These are phyloP conservation scores for Scaptomyza cyrtandrae DNA, from an alignment of 2,888 invertebrate species.

Conservation along the genomic window DNA sequence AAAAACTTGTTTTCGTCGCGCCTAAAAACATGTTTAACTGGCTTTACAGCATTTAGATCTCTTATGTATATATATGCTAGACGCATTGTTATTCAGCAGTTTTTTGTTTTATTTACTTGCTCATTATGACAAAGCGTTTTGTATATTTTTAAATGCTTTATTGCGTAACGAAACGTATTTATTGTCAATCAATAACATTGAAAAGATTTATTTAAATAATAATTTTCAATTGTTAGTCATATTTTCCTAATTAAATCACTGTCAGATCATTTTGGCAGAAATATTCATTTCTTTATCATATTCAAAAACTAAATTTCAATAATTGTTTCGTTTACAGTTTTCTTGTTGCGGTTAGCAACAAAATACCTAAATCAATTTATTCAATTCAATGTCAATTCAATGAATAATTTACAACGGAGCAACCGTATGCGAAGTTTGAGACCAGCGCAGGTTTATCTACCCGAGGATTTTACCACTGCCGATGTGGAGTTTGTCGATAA, in stretches of 20 bases:
- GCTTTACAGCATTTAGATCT: background rate
- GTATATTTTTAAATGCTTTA: background rate
- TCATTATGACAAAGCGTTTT: background rate
- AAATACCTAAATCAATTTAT: background rate
- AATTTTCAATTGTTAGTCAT: too few species aligned
- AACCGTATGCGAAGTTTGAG: slow-evolving; percentile 83
- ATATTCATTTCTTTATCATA: too few species aligned
- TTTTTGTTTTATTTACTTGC: too few species aligned
- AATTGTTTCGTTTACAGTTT: background rate
- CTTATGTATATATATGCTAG: background rate
- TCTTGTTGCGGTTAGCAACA: background rate
- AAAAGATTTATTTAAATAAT: too few species aligned
- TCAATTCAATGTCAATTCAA: too few species aligned
- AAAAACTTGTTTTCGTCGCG: background rate
- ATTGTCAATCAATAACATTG: too few species aligned
- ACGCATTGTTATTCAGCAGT: background rate
- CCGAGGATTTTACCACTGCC: slow-evolving; percentile 84
- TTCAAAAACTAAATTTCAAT: too few species aligned
- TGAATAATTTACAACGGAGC: slow-evolving; percentile 77
- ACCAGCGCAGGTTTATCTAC: slow-evolving; percentile 84
- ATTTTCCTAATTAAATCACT: too few species aligned
- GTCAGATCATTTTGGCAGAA: background rate
- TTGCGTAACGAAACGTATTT: too few species aligned
- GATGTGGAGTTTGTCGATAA: slow-evolving; percentile 83
- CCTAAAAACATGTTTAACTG: background rate